These are phyloP conservation scores for Dichetophora obliterata DNA, from an alignment of 2,888 invertebrate genomes.

Conservation along the genomic window DNA sequence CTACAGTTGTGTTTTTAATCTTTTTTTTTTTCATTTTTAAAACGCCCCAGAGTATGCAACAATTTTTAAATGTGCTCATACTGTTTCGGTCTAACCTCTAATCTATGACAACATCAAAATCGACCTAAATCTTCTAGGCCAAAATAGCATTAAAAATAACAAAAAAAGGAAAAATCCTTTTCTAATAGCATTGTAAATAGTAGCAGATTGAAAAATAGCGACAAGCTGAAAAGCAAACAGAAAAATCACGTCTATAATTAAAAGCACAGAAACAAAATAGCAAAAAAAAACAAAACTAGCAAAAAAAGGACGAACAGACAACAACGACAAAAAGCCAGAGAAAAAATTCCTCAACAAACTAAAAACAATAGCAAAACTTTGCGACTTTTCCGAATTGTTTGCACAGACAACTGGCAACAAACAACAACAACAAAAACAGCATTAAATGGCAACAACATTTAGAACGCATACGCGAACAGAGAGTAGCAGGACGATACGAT, in stretches of 20 bases:
- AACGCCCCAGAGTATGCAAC: too few species aligned
- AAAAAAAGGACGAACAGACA: constrained; percentile 15
- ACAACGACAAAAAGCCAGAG: background rate
- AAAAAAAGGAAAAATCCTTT: background rate
- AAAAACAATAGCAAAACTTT: constrained; percentile 29
- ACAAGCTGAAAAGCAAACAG: background rate
- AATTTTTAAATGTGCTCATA: too few species aligned
- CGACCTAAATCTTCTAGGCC: background rate
- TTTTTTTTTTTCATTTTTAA: too few species aligned
- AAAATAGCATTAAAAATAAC: background rate
- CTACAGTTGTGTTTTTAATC: too few species aligned
- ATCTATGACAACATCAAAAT: too few species aligned
- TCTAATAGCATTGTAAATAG: background rate
- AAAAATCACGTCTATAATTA: background rate
- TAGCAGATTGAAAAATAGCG: background rate
- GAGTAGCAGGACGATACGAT: background rate
- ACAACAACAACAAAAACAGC: background rate
- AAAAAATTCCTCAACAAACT: constrained; percentile 28
- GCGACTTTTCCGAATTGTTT: constrained; percentile 31
- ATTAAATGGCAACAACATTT: background rate
- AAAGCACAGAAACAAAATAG: background rate
- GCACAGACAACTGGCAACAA: constrained; percentile 18
- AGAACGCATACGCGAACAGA: background rate
- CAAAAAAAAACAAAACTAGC: background rate
- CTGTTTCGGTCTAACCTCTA: too few species aligned